Evolutionary conservation across 2,113 vertebrate species (phyloP).

Genomic region (Rana temporaria): DNA sequence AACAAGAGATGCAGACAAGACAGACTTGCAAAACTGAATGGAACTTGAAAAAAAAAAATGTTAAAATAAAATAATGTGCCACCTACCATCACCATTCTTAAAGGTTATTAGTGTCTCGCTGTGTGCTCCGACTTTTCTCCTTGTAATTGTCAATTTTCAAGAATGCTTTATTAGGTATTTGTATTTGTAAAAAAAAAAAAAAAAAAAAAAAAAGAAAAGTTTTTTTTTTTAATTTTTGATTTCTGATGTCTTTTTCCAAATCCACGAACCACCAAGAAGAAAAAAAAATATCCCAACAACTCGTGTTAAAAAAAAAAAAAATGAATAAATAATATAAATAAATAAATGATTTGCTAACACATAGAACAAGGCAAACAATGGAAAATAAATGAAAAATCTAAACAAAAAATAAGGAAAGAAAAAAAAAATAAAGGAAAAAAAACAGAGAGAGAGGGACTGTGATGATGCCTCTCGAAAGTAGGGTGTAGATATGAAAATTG

Average conservation of each 20-base stretch:
- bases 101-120: conserved; percentile 78
- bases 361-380: conserved; percentile 30
- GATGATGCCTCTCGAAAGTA: conserved; percentile 72
- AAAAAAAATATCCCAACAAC: neutral
- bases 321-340: conserved; percentile 69
- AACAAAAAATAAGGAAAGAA: conserved; percentile 64
- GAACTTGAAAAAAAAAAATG: conserved; percentile 11
- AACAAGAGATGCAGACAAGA: conserved; percentile 55
- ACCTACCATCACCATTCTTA: conserved; percentile 99
- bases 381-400: conserved; percentile 73
- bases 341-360: conserved; percentile 2
- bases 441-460: conserved; percentile 62
- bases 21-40: conserved; percentile 60
- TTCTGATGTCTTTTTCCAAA: conserved; percentile 25
- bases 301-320: conserved; percentile 33
- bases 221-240: neutral
- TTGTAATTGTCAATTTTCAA: conserved; percentile 66
- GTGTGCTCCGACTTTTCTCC: conserved; percentile 79
- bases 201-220: neutral
- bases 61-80: conserved; percentile 62
- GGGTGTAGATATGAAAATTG: conserved; percentile 75
- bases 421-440: conserved; percentile 49
- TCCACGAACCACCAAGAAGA: conserved; percentile 23
- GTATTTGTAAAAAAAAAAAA: conserved; percentile 12
- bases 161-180: conserved; percentile 62